Conservation (phyloP, 2,797 vertebrate genomes). For the Hippoglossus hippoglossus region DNA sequence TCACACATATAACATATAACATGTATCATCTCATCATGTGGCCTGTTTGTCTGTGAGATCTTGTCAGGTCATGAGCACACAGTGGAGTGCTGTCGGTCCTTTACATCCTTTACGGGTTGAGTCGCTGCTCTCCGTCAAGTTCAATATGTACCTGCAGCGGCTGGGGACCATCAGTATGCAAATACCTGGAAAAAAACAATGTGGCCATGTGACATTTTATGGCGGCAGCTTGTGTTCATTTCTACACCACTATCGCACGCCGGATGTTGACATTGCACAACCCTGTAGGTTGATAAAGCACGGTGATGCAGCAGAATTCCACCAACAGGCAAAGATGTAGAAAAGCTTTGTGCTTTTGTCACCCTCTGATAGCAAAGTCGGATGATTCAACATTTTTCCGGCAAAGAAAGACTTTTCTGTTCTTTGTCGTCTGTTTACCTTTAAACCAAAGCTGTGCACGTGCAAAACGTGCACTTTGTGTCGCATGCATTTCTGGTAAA, state of each 20-base stretch:
- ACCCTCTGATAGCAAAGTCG: background rate
- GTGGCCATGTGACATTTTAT: background rate
- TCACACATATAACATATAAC: background rate
- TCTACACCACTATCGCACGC: no score
- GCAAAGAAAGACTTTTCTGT: background rate
- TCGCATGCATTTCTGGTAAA: background rate
- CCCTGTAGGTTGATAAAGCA: background rate
- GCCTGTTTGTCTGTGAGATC: background rate
- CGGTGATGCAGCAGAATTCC: background rate
- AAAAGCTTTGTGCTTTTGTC: background rate
- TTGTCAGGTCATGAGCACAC: no score
- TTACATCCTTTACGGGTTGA: background rate
- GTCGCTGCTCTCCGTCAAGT: background rate
- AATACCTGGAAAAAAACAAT: background rate
- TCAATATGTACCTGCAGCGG: constrained; percentile 6
- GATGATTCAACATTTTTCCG: background rate
- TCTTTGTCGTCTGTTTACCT: background rate
- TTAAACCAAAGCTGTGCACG: no score
- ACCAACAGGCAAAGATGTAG: background rate
- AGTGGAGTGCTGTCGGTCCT: no score
- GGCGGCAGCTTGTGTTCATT: no score
- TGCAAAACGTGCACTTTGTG: background rate
- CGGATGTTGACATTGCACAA: no score
- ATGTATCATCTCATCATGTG: background rate
- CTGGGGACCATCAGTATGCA: background rate